Conservation (phyloP, 2,888 invertebrate species). For the Ashinkailepas kermadecensis region DNA sequence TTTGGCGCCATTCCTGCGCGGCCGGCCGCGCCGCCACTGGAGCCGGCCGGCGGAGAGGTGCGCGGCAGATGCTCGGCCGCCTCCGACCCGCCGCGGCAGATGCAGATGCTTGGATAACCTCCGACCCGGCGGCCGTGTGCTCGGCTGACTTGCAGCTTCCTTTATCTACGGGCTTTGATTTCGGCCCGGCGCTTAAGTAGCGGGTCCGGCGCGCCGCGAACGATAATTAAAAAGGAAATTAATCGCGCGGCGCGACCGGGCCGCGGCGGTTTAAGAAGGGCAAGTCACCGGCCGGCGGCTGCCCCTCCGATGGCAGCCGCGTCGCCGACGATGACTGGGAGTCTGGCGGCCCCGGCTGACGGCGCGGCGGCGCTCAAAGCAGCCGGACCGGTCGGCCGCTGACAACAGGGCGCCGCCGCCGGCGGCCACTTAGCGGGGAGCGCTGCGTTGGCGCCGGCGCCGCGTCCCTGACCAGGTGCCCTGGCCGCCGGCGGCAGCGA, state of each 20-base stretch:
- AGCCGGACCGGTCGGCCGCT: neutral
- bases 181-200: conserved; percentile 16
- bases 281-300: conserved; percentile 2
- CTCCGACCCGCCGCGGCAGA: neutral
- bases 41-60: no score
- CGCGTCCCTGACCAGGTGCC: neutral
- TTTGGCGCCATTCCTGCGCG: conserved; percentile 4
- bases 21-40: neutral
- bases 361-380: neutral
- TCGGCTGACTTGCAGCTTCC: conserved; percentile 15
- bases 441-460: neutral
- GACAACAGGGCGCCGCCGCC: neutral
- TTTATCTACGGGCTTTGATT: conserved; percentile 17
- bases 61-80: neutral
- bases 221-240: conserved; percentile 15
- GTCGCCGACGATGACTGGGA: conserved; percentile 1
- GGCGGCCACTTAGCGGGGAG: neutral
- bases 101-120: conserved; percentile 18
- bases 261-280: conserved; percentile 1
- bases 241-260: conserved; percentile 11
- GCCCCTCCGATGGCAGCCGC: neutral
- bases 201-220: conserved; percentile 5
- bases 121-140: conserved; percentile 11
- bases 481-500: neutral
- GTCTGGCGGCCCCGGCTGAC: neutral